Conservation (phyloP, 2,797 vertebrate species). For the Apogon hyalosoma region DNA sequence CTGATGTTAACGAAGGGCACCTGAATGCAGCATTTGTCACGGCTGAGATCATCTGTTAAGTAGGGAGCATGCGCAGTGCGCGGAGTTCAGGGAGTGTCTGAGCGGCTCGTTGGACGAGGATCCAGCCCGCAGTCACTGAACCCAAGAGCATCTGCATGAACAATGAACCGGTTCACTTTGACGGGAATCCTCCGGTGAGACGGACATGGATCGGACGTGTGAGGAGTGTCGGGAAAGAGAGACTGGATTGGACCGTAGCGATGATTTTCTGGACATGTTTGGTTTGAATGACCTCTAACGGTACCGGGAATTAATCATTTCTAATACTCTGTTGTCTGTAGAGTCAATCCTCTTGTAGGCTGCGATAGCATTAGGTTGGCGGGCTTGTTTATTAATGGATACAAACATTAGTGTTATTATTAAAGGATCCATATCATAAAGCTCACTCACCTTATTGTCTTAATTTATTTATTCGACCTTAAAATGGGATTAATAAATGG, state of each 20-base stretch:
- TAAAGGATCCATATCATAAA: constrained; percentile 3
- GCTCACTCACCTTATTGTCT: constrained; percentile 24
- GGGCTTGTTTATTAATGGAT: constrained; percentile 15
- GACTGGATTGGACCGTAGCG: constrained; percentile 18
- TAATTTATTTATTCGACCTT: constrained; percentile 13
- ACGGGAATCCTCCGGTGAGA: constrained; percentile 29
- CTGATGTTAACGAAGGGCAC: constrained; percentile 40
- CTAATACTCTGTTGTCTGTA: constrained; percentile 63
- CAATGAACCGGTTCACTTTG: constrained; percentile 61
- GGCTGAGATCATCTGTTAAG: constrained; percentile 44
- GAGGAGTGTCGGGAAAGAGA: constrained; percentile 13
- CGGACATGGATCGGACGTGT: constrained; percentile 26
- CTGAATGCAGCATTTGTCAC: constrained; percentile 69
- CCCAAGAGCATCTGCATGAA: constrained; percentile 68
- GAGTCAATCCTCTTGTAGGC: constrained; percentile 40
- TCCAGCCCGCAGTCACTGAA: constrained; percentile 55
- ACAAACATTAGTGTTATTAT: background rate
- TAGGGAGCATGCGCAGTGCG: constrained; percentile 74
- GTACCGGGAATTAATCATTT: constrained; percentile 60
- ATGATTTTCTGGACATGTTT: constrained; percentile 48
- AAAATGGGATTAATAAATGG: constrained; percentile 23
- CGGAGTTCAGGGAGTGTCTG: constrained; percentile 80
- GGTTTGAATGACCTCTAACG: constrained; percentile 76
- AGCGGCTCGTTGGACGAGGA: constrained; percentile 59
- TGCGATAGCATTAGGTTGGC: constrained; percentile 6